phyloP scores from a whole-genome alignment of 2,888 invertebrate genomes.

The Heliconius ismenius region DNA sequence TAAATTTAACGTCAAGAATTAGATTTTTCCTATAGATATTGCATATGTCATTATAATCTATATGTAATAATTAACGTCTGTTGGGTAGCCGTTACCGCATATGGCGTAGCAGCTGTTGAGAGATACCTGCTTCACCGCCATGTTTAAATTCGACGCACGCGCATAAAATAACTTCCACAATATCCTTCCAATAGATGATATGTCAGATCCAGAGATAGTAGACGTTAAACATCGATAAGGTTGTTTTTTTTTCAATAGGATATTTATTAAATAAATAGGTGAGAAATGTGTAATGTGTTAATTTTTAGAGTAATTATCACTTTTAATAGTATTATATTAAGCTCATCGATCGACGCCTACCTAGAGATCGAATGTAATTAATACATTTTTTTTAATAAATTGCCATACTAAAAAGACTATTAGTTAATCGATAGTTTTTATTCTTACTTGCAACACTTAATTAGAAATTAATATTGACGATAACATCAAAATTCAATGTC shows the following conservation, averaged over 20 bases:
- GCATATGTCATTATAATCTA: background rate
- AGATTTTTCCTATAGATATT: slow-evolving; percentile 20
- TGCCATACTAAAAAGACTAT: background rate
- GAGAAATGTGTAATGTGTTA: background rate
- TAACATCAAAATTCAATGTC: background rate
- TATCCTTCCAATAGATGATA: slow-evolving; percentile 12
- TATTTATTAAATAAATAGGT: background rate
- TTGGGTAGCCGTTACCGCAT: slow-evolving; percentile 32
- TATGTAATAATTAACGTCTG: slow-evolving; percentile 17
- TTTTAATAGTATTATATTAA: background rate
- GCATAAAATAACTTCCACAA: slow-evolving; percentile 24
- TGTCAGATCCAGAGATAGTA: slow-evolving; percentile 17
- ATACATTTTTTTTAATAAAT: background rate
- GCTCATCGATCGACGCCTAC: background rate
- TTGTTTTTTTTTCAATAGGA: background rate
- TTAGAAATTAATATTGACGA: background rate
- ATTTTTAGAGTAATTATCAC: background rate
- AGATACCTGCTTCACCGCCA: slow-evolving; percentile 31
- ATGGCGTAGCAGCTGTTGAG: slow-evolving; percentile 41
- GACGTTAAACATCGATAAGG: slow-evolving; percentile 15
- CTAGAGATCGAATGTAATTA: no score
- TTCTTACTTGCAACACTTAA: background rate
- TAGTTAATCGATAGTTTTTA: background rate
- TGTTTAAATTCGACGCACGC: slow-evolving; percentile 31
- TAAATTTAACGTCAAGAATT: background rate